A percentile compares a stretch with the other conserved stretches of the same genome.
Conservation (phyloP, 2,888 invertebrate species). For the Graphium colonna region DNA sequence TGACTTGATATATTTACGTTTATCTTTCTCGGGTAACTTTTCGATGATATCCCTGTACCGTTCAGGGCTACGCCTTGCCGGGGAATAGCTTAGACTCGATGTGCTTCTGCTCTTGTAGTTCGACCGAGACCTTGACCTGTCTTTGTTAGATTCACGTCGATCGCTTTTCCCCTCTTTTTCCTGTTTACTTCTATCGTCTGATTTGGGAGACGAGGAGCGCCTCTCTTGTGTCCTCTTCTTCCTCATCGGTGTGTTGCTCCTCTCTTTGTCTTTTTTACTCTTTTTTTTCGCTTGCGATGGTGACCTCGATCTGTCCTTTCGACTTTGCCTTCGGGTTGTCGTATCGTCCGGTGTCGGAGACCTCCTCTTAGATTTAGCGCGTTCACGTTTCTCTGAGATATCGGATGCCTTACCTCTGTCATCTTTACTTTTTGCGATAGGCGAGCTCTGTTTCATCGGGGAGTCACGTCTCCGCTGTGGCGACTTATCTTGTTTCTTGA, state of each 20-base stretch:
- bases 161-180: conserved; percentile 36
- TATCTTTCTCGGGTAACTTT: conserved; percentile 76
- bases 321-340: conserved; percentile 22
- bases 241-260: conserved; percentile 40
- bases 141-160: conserved; percentile 40
- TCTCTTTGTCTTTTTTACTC: conserved; percentile 47
- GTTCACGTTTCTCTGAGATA: conserved; percentile 41
- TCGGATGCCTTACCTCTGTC: conserved; percentile 45
- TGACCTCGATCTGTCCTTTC: conserved; percentile 51
- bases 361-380: conserved; percentile 38
- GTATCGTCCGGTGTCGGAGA: conserved; percentile 46
- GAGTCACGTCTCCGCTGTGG: neutral
- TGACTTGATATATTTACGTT: conserved; percentile 70
- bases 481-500: conserved; percentile 25
- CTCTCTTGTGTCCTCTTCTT: conserved; percentile 48
- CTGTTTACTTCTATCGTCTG: conserved; percentile 27
- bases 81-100: conserved; percentile 84
- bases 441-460: neutral
- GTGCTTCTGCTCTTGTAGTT: conserved; percentile 69
- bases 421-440: conserved; percentile 33
- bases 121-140: conserved; percentile 46
- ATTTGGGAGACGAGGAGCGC: conserved; percentile 38
- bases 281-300: conserved; percentile 41
- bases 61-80: conserved; percentile 84
- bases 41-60: conserved; percentile 84